A percentile compares a stretch with the other conserved stretches of the same genome.
Evolutionary conservation across 2,888 invertebrate species (phyloP).

Genomic region (Malacosoma neustria): DNA sequence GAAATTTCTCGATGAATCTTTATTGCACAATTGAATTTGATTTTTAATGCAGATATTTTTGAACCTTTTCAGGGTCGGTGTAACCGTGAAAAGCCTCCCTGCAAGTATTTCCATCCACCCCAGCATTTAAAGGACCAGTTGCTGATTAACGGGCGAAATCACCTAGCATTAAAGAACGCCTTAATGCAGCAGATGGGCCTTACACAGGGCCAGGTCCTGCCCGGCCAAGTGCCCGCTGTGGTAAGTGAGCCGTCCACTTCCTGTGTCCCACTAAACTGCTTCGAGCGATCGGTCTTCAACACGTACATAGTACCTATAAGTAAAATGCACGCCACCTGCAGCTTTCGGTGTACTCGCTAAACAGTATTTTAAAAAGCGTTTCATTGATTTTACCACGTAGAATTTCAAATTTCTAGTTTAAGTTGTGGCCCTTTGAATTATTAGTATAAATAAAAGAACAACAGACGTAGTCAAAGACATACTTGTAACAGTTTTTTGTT

Average conservation of each 20-base stretch:
- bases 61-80: conserved; percentile 92
- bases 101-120: conserved; percentile 99
- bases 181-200: conserved; percentile 97
- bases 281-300: conserved; percentile 64
- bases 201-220: conserved; percentile 92
- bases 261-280: conserved; percentile 28
- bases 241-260: conserved; percentile 75
- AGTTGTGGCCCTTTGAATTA: conserved; percentile 43
- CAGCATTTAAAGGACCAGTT: conserved; percentile 99
- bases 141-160: conserved; percentile 99
- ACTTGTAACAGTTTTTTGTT: conserved; percentile 14
- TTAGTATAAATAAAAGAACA: conserved; percentile 8
- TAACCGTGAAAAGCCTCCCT: conserved; percentile 99
- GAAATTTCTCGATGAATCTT: too few species aligned
- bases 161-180: conserved; percentile 98
- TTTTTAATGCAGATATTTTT: too few species aligned
- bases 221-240: conserved; percentile 95
- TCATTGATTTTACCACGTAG: conserved; percentile 40
- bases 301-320: conserved; percentile 32
- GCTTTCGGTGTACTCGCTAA: conserved; percentile 69
- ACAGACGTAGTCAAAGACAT: not conserved
- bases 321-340: conserved; percentile 56
- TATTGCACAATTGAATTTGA: too few species aligned
- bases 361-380: conserved; percentile 43
- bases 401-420: conserved; percentile 38